phyloP scores from a whole-genome alignment of 2,113 vertebrate genomes.

The Vulpes lagopus region DNA sequence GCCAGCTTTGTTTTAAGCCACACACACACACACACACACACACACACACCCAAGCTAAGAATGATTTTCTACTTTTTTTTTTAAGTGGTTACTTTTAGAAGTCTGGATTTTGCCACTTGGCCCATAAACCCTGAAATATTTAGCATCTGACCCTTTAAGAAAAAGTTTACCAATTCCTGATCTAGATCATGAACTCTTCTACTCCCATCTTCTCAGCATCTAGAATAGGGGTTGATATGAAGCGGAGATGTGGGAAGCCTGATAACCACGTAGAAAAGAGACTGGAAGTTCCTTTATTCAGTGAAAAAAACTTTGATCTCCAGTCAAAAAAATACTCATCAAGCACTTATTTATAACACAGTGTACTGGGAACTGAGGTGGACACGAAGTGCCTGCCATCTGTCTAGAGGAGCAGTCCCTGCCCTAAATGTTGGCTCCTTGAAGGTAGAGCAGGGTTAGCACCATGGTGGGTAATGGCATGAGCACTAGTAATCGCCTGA shows the following conservation, averaged over 20 bases:
- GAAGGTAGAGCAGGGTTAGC: background rate
- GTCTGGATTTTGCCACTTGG: background rate
- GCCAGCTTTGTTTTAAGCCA: background rate
- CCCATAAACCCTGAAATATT: background rate
- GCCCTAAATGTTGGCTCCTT: background rate
- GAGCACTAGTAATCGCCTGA: background rate
- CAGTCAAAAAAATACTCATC: background rate
- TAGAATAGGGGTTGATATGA: background rate
- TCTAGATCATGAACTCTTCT: background rate
- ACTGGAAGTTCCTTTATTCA: background rate
- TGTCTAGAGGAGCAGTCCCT: background rate
- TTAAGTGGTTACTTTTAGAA: background rate
- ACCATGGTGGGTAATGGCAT: no score
- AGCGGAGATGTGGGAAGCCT: background rate
- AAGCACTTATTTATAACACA: background rate
- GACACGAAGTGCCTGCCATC: background rate
- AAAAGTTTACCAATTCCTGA: background rate
- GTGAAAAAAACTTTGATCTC: background rate
- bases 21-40: background rate
- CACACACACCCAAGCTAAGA: background rate
- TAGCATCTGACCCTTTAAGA: background rate
- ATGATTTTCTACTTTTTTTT: background rate
- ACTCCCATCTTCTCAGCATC: background rate
- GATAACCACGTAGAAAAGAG: background rate
- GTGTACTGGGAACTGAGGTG: background rate